Conservation (phyloP, 2,888 invertebrate genomes). For the Pheosia gnoma region DNA sequence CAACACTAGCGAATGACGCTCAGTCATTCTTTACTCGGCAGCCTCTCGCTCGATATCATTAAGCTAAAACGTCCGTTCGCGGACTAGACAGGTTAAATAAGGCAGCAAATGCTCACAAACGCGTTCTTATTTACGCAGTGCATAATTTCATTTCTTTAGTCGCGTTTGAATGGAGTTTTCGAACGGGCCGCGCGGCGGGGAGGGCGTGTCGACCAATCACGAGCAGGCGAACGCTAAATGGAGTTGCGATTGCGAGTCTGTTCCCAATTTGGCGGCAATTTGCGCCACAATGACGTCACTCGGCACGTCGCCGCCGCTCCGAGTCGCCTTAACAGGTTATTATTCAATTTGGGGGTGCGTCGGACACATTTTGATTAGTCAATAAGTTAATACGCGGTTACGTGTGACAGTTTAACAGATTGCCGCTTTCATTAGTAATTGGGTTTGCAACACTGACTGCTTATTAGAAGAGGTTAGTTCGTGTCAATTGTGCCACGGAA, state of each 20-base stretch:
- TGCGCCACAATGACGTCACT: slow-evolving; percentile 73
- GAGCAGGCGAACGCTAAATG: slow-evolving; percentile 74
- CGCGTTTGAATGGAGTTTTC: slow-evolving; percentile 51
- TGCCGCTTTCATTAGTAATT: slow-evolving; percentile 27
- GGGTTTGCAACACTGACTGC: slow-evolving; percentile 24
- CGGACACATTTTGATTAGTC: slow-evolving; percentile 77
- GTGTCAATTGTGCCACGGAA: background rate
- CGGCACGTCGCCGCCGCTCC: slow-evolving; percentile 41
- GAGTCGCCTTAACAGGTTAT: slow-evolving; percentile 73
- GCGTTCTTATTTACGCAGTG: slow-evolving; percentile 74
- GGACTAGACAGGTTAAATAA: slow-evolving; percentile 61
- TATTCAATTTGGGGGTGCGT: slow-evolving; percentile 77
- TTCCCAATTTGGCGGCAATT: slow-evolving; percentile 80
- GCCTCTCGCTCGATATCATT: slow-evolving; percentile 35
- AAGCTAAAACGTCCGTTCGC: slow-evolving; percentile 43
- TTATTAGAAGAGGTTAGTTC: slow-evolving; percentile 8
- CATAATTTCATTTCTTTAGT: slow-evolving; percentile 77
- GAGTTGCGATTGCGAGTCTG: slow-evolving; percentile 72
- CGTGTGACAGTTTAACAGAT: slow-evolving; percentile 48
- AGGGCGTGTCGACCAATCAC: slow-evolving; percentile 79
- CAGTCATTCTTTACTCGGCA: background rate
- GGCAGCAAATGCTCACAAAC: slow-evolving; percentile 59
- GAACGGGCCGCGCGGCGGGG: slow-evolving; percentile 36
- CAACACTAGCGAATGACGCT: background rate
- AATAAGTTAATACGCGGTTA: slow-evolving; percentile 70